These are phyloP conservation scores for Hypselothyrea guttata DNA, from an alignment of 2,888 invertebrate genomes.

Conservation along the genomic window DNA sequence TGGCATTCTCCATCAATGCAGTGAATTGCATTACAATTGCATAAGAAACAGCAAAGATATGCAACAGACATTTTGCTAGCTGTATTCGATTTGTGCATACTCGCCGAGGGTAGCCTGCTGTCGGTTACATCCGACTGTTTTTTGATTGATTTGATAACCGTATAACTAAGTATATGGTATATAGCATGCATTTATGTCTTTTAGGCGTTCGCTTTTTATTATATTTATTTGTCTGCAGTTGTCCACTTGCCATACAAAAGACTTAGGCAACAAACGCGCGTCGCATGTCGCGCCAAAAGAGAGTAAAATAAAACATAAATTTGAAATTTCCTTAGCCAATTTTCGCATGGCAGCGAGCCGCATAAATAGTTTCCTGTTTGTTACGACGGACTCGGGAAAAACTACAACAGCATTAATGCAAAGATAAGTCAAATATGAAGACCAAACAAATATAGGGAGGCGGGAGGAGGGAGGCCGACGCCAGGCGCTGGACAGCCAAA, in stretches of 20 bases:
- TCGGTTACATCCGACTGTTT: constrained; percentile 37
- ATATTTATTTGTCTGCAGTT: constrained; percentile 12
- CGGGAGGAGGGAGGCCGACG: constrained; percentile 52
- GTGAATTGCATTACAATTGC: constrained; percentile 1
- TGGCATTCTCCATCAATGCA: constrained; percentile 13
- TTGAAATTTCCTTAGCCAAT: constrained; percentile 63
- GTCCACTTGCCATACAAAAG: constrained; percentile 48
- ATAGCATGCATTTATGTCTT: constrained; percentile 20
- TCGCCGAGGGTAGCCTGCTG: no score
- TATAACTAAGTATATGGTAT: not conserved
- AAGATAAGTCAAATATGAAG: not conserved
- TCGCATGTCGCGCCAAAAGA: constrained; percentile 10
- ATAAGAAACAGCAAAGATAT: constrained; percentile 5
- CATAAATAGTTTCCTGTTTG: constrained; percentile 65
- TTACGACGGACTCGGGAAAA: constrained; percentile 56
- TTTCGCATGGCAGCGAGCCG: constrained; percentile 57
- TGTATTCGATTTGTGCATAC: no score
- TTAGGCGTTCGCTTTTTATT: constrained; percentile 11
- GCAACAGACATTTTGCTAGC: constrained; percentile 33
- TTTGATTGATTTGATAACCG: constrained; percentile 41
- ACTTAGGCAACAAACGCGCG: constrained; percentile 63
- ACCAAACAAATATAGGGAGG: not conserved
- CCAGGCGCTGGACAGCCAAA: constrained; percentile 38
- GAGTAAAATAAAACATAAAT: constrained; percentile 10
- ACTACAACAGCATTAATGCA: constrained; percentile 5